These are phyloP conservation scores for Bubo blakistoni DNA, from an alignment of 2,113 vertebrate genomes.

Conservation along the genomic window DNA sequence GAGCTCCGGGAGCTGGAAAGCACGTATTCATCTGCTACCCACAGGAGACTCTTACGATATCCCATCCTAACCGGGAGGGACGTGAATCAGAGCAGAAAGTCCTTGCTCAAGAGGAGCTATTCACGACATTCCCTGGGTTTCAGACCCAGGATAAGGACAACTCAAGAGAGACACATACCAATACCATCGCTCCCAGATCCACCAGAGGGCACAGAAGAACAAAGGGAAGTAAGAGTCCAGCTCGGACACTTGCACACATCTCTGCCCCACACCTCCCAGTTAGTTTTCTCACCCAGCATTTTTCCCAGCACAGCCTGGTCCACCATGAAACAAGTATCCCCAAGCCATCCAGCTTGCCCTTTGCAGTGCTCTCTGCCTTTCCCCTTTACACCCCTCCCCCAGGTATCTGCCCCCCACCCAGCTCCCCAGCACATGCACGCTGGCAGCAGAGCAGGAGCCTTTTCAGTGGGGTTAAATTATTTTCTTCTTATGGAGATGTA, in stretches of 20 bases:
- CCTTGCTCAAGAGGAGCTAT: not conserved
- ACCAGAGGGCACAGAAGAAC: constrained; percentile 71
- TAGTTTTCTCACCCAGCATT: not conserved
- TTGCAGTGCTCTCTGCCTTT: not conserved
- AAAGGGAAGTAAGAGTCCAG: not conserved
- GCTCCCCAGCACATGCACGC: not conserved
- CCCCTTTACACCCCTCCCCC: too few relatives aligned
- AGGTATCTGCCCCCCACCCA: not conserved
- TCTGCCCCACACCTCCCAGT: rapidly evolving
- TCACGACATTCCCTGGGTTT: not conserved
- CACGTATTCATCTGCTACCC: not conserved
- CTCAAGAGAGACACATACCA: not conserved
- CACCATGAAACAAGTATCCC: not conserved
- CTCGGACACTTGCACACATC: not conserved
- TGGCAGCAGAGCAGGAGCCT: not conserved
- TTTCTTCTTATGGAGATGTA: not conserved
- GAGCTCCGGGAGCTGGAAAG: not conserved
- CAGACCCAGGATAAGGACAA: not conserved
- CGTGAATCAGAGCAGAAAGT: not conserved
- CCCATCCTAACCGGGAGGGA: not conserved
- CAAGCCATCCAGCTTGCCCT: not conserved
- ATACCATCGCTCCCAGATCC: not conserved
- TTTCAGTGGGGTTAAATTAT: not conserved
- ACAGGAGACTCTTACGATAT: not conserved
- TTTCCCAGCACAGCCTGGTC: not conserved